These are phyloP conservation scores for Catharus ustulatus DNA, from an alignment of 2,797 vertebrate species.

Conservation along the genomic window DNA sequence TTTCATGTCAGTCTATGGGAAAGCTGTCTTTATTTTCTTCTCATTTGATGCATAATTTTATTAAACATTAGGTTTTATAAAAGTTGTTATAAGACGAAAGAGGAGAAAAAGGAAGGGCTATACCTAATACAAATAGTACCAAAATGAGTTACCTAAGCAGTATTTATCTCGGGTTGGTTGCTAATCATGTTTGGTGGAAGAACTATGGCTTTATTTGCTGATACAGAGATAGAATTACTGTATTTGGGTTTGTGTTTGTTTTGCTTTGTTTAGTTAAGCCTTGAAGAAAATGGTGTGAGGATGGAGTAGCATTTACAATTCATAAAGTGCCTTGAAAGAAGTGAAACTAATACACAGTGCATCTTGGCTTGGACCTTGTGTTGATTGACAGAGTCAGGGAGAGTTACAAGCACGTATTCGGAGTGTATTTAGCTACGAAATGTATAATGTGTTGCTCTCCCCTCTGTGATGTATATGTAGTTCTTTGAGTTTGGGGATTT, in stretches of 20 bases:
- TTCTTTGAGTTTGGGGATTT: neutral
- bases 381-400: neutral
- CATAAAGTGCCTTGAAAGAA: neutral
- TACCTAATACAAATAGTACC: neutral
- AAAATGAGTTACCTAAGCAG: neutral
- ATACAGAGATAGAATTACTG: neutral
- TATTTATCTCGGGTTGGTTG: neutral
- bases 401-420: neutral
- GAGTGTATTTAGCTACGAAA: neutral
- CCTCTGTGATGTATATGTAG: neutral
- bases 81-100: neutral
- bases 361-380: neutral
- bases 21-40: neutral
- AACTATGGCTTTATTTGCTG: neutral
- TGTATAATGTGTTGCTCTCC: neutral
- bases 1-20: neutral
- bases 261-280: neutral
- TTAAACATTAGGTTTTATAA: neutral
- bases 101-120: neutral
- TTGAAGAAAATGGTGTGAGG: neutral
- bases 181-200: neutral
- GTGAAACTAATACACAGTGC: neutral
- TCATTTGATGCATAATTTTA: neutral
- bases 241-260: neutral
- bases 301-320: neutral